These are phyloP conservation scores for Dermatemys mawii DNA, from an alignment of 2,113 vertebrate genomes.

Conservation along the genomic window DNA sequence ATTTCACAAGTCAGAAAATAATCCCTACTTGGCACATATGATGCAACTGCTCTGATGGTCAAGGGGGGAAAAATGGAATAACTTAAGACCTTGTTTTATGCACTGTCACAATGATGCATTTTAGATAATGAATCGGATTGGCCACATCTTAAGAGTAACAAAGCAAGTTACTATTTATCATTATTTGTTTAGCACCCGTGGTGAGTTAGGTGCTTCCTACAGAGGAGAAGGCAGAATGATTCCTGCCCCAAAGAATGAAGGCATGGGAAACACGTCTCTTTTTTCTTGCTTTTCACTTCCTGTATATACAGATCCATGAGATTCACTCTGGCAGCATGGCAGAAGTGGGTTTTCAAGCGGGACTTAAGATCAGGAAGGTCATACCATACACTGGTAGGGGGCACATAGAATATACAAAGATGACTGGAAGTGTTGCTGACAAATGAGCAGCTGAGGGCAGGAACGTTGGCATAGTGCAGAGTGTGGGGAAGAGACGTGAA, in stretches of 20 bases:
- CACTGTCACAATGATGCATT: neutral
- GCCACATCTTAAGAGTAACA: neutral
- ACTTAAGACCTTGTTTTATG: neutral
- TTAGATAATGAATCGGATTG: neutral
- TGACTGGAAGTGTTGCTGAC: neutral
- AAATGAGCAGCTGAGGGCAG: neutral
- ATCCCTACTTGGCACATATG: neutral
- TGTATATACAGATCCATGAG: neutral
- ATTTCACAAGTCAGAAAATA: neutral
- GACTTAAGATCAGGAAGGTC: neutral
- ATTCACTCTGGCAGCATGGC: neutral
- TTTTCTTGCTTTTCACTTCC: rapidly evolving
- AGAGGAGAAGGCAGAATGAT: neutral
- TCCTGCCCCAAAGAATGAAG: neutral
- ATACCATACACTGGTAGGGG: neutral
- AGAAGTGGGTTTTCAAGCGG: neutral
- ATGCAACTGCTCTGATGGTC: neutral
- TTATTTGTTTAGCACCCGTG: neutral
- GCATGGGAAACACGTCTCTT: neutral
- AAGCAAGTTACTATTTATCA: neutral
- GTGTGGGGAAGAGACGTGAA: neutral
- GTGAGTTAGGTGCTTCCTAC: neutral
- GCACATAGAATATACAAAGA: rapidly evolving
- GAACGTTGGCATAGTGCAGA: neutral
- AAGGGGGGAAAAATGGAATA: neutral